phyloP scores from a whole-genome alignment of 2,888 invertebrate species.

The Mimas tiliae region DNA sequence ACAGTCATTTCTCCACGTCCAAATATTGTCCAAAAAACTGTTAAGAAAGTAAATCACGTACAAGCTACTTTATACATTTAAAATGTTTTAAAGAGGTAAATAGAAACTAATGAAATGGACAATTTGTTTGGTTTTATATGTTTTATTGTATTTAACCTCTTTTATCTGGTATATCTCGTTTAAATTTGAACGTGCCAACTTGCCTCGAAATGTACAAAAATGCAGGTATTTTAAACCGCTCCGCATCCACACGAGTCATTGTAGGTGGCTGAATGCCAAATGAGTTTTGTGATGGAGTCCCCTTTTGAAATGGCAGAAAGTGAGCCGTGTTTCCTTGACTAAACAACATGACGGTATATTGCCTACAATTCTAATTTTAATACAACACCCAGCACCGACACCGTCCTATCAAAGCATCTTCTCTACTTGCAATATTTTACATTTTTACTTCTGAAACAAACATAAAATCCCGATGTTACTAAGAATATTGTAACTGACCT shows the following conservation, averaged over 20 bases:
- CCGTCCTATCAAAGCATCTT: too few relatives aligned
- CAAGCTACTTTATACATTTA: slow-evolving; percentile 43
- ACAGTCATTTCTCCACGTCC: slow-evolving; percentile 48
- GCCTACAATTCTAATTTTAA: slow-evolving; percentile 36
- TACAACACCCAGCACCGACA: neutral
- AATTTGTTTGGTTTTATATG: slow-evolving; percentile 31
- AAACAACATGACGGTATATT: slow-evolving; percentile 54
- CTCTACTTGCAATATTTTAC: too few relatives aligned
- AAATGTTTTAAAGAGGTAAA: slow-evolving; percentile 36
- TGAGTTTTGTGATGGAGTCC: slow-evolving; percentile 80
- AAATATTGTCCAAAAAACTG: slow-evolving; percentile 43
- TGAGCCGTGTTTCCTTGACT: slow-evolving; percentile 61
- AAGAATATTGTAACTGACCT: too few relatives aligned
- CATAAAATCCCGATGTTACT: too few relatives aligned
- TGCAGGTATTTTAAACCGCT: slow-evolving; percentile 77
- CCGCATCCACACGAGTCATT: slow-evolving; percentile 72
- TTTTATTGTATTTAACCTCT: slow-evolving; percentile 39
- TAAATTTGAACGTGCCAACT: slow-evolving; percentile 67
- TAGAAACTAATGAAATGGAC: slow-evolving; percentile 39
- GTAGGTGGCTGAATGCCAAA: slow-evolving; percentile 83
- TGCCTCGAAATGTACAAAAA: slow-evolving; percentile 58
- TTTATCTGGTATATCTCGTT: slow-evolving; percentile 47
- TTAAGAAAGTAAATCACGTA: slow-evolving; percentile 48
- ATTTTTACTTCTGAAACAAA: too few relatives aligned
- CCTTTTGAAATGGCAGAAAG: slow-evolving; percentile 70